Base-by-base conservation (phyloP, 2,113 vertebrate genomes). In the Mystacornis crossleyi region DNA sequence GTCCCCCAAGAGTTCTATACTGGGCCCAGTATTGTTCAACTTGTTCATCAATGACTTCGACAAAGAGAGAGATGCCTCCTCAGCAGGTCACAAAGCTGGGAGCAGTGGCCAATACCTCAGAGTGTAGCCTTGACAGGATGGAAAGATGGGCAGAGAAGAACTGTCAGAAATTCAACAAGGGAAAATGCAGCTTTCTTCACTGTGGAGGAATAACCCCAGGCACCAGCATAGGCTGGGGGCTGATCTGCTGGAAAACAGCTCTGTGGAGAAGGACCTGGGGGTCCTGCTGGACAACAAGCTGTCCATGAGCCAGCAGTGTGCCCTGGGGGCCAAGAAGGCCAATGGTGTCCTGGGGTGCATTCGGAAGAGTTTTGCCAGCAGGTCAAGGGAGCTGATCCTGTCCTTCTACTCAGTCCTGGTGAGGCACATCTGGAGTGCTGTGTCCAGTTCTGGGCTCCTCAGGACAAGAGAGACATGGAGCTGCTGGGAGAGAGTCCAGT, bases 381-480 rank as follows among this genome's bases (percentile, higher is more conserved):
- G 40, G 29, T 1, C 4, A 7, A 4, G 11, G 14, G 2, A 0
- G 1, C 4, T 38, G n/a, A 47, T 55, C 1, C 40, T 40, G 9
- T 0, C 4, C 28, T 2, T 64, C 21, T n/a, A 5, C 21, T 43
- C 0, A 1, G 81, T 5, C 12, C 4, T 0, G 11, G 14, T 47
- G 58, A 84, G 29, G 40, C 28, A 54, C n/a, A 64, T 0, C 48
- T 33, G 57, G 17, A 33, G n/a, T 18, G 23, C 21, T 62, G 48
- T 38, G 38, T 21, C 26, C 38, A 53, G 36, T 17, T 83, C 26
- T 72, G 67, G 26, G 26, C 11, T 55, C 40, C 28, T 47, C 18
- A 55, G 48, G 2, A n/a, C 23, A 28, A 23, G 14, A 45, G 26
- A 38, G 14, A 33, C 3, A 23, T 7, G 18, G 28, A 38, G 14